These are phyloP conservation scores for Cistogaster globosa DNA, from an alignment of 2,888 invertebrate genomes.

Conservation along the genomic window DNA sequence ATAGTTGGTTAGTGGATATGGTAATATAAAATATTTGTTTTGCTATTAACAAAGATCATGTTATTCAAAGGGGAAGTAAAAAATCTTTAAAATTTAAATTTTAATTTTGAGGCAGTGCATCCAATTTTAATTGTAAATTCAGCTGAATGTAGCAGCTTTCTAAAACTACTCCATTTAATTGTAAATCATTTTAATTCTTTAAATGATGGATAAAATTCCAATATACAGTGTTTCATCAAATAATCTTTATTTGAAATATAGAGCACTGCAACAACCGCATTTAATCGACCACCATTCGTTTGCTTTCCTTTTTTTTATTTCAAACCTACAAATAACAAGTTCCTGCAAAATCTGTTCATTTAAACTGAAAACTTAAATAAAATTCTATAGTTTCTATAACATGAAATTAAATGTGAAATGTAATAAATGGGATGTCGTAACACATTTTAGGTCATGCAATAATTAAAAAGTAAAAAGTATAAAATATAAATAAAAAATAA, in stretches of 20 bases:
- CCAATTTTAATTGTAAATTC: too few relatives aligned
- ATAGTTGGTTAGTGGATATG: too few relatives aligned
- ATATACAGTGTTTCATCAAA: not conserved
- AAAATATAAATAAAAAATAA: not conserved
- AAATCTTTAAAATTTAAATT: too few relatives aligned
- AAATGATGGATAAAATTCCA: not conserved
- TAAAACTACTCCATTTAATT: not conserved
- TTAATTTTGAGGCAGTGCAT: too few relatives aligned
- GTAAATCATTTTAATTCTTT: not conserved
- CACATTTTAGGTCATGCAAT: constrained; percentile 36
- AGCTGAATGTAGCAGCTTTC: too few relatives aligned
- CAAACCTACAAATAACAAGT: not conserved
- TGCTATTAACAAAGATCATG: too few relatives aligned
- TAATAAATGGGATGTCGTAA: constrained; percentile 33
- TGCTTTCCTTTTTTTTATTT: constrained; percentile 5
- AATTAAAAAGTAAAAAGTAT: constrained; percentile 38
- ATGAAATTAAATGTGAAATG: constrained; percentile 39
- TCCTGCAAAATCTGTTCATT: constrained; percentile 40
- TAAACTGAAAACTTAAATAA: constrained; percentile 38
- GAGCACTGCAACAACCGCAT: constrained; percentile 1
- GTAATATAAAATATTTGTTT: too few relatives aligned
- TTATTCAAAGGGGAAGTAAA: too few relatives aligned
- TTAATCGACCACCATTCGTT: constrained; percentile 8
- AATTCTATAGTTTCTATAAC: constrained; percentile 4
- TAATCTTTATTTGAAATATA: not conserved